phyloP scores from a whole-genome alignment of 2,797 vertebrate species.

The Pseudopleuronectes americanus region DNA sequence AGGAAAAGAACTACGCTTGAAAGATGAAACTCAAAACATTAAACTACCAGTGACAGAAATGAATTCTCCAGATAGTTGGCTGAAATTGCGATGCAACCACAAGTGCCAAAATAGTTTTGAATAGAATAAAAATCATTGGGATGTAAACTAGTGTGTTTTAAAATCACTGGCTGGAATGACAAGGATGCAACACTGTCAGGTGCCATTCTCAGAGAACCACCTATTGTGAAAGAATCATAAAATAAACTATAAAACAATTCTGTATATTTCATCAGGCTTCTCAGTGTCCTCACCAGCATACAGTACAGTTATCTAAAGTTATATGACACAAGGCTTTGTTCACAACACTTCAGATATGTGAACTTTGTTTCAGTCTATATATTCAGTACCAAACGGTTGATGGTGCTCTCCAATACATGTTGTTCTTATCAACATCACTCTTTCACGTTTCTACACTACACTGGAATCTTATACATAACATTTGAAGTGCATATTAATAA shows the following conservation, averaged over 20 bases:
- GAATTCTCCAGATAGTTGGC: slow-evolving; percentile 10
- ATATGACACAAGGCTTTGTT: neutral
- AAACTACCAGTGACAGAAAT: slow-evolving; percentile 1
- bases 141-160: neutral
- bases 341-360: neutral
- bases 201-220: neutral
- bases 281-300: neutral
- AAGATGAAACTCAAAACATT: slow-evolving; percentile 12
- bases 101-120: neutral
- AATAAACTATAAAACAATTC: neutral
- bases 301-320: slow-evolving; percentile 5
- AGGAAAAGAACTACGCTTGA: neutral
- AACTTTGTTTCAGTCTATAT: slow-evolving; percentile 7
- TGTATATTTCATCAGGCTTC: neutral
- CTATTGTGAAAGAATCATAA: neutral
- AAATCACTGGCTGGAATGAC: neutral
- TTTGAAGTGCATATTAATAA: neutral
- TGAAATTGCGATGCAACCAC: neutral
- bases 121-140: neutral
- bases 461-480: neutral
- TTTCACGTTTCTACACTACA: slow-evolving; percentile 26
- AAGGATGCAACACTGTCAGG: neutral
- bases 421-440: neutral
- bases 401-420: neutral
- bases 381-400: neutral